phyloP scores from a whole-genome alignment of 2,888 invertebrate genomes.

The Vanessa cardui region DNA sequence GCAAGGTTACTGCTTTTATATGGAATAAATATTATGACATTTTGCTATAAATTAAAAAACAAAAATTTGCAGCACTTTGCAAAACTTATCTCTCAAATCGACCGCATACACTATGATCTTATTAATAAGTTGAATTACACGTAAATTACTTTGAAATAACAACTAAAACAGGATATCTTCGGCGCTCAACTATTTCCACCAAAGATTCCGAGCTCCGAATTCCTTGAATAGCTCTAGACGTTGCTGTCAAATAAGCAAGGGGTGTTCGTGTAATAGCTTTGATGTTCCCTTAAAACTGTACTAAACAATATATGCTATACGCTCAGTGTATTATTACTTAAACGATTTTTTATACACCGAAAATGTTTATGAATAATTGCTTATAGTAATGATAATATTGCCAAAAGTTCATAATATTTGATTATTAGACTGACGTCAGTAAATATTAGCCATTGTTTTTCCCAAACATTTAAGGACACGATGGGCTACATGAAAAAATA shows the following conservation, averaged over 20 bases:
- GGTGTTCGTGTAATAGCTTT: constrained; percentile 40
- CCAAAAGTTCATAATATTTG: too few relatives aligned
- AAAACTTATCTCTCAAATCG: background rate
- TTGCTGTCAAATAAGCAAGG: constrained; percentile 41
- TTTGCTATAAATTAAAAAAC: too few relatives aligned
- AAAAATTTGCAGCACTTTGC: too few relatives aligned
- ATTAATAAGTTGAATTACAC: constrained; percentile 11
- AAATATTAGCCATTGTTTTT: too few relatives aligned
- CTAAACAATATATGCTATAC: constrained; percentile 10
- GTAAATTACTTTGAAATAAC: constrained; percentile 25
- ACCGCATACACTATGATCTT: background rate
- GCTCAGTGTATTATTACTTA: background rate
- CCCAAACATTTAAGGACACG: too few relatives aligned
- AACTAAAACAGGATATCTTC: constrained; percentile 43
- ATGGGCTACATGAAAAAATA: too few relatives aligned
- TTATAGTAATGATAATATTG: too few relatives aligned
- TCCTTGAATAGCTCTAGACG: constrained; percentile 40
- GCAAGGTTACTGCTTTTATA: too few relatives aligned
- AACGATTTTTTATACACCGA: too few relatives aligned
- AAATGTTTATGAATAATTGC: too few relatives aligned
- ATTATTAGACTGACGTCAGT: too few relatives aligned
- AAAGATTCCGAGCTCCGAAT: constrained; percentile 41
- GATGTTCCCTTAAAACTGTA: constrained; percentile 33
- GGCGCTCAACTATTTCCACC: constrained; percentile 43
- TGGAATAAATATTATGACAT: too few relatives aligned